Percentiles rank a stretch among this genome's conserved stretches.
Evolutionary conservation across 2,113 vertebrate genomes (phyloP).

Genomic region (Capreolus pygargus): DNA sequence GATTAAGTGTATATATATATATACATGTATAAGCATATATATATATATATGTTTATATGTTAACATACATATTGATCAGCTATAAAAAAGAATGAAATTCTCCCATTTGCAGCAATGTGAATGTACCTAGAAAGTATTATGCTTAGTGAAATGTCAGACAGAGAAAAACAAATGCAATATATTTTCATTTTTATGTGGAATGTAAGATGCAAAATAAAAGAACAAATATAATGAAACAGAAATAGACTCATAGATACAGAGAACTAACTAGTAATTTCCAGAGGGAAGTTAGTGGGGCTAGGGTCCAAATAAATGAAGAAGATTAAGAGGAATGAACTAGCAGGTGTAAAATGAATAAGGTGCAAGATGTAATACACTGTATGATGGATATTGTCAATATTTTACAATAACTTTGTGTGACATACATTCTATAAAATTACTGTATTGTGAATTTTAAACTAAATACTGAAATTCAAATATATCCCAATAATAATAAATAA

Average conservation of each 20-base stretch:
- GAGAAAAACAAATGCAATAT: not conserved
- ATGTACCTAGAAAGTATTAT: not conserved
- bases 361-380: not conserved
- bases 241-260: not conserved
- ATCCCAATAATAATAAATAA: not conserved
- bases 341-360: not conserved
- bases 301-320: not conserved
- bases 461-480: not conserved
- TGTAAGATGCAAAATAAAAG: not conserved
- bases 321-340: not conserved
- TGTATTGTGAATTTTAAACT: not conserved
- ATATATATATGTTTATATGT: not conserved
- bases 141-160: not conserved
- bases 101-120: not conserved
- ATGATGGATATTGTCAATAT: not conserved
- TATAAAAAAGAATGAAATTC: not conserved
- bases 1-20: no score
- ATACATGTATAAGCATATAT: no score
- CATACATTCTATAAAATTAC: not conserved
- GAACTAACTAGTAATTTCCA: not conserved
- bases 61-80: no score
- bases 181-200: not conserved
- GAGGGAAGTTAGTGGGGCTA: not conserved
- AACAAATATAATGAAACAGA: not conserved
- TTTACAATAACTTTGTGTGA: not conserved